These are phyloP conservation scores for Trissolcus japonicus DNA, from an alignment of 2,888 invertebrate species.

Conservation along the genomic window DNA sequence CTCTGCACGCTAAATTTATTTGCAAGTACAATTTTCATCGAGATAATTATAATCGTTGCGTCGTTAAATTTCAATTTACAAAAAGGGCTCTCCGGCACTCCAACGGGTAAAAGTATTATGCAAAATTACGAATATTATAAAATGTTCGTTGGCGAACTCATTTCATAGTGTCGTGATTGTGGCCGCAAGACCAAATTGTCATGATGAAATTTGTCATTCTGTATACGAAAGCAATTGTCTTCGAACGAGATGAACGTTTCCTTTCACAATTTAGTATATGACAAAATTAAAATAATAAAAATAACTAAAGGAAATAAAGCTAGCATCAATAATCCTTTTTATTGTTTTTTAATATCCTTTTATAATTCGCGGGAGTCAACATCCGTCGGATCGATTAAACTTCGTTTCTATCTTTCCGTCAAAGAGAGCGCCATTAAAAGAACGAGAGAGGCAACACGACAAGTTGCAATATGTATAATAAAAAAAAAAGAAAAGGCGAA, in stretches of 20 bases:
- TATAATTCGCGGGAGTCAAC: conserved; percentile 28
- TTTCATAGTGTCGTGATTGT: too few species aligned
- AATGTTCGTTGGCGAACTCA: background rate
- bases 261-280: too few species aligned
- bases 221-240: background rate
- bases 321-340: too few species aligned
- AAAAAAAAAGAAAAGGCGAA: conserved; percentile 35
- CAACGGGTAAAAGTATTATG: background rate
- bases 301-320: background rate
- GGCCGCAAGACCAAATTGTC: too few species aligned
- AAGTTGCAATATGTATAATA: conserved; percentile 12
- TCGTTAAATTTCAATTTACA: conserved; percentile 9
- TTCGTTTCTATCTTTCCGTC: background rate
- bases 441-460: background rate
- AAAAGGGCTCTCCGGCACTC: background rate
- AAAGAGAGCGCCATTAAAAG: conserved; percentile 35
- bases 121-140: background rate
- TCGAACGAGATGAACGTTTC: too few species aligned
- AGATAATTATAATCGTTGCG: conserved; percentile 13
- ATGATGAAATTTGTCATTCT: background rate
- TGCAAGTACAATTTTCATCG: conserved; percentile 30
- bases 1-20: conserved; percentile 21
- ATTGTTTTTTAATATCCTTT: conserved; percentile 7
- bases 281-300: background rate
- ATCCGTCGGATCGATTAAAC: conserved; percentile 7